phyloP scores from a whole-genome alignment of 2,888 invertebrate species.

The Himalopsyche tibetana region DNA sequence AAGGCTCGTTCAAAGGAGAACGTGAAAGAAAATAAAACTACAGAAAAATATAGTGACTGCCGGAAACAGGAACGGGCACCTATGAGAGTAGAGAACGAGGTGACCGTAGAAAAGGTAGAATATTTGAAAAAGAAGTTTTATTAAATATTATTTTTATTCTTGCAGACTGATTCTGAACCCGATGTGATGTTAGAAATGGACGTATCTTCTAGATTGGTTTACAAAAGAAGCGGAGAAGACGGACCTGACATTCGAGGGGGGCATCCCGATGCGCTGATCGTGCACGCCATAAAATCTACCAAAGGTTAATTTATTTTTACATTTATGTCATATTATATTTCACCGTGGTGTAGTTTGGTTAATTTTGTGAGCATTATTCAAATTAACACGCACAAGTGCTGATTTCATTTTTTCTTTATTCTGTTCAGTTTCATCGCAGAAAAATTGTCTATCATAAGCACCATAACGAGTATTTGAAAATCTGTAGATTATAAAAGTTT shows the following conservation, averaged over 20 bases:
- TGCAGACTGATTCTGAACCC: constrained; percentile 67
- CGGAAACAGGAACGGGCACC: no score
- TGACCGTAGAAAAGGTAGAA: background rate
- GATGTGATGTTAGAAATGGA: constrained; percentile 88
- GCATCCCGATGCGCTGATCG: constrained; percentile 94
- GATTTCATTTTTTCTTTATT: background rate
- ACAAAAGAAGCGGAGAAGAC: constrained; percentile 88
- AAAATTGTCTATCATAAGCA: no score
- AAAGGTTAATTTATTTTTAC: constrained; percentile 79
- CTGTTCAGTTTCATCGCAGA: no score
- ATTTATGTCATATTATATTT: constrained; percentile 14
- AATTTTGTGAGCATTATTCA: constrained; percentile 31
- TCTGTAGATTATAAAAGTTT: no score
- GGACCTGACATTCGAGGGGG: constrained; percentile 96
- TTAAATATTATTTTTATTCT: background rate
- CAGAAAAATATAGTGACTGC: no score
- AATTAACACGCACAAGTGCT: background rate
- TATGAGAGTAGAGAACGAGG: background rate
- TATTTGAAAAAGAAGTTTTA: background rate
- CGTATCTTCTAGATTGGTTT: constrained; percentile 86
- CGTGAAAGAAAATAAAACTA: no score
- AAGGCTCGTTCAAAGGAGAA: background rate
- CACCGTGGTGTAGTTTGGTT: background rate
- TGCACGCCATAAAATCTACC: constrained; percentile 96
- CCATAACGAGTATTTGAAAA: no score